Evolutionary conservation across 2,888 invertebrate genomes (phyloP), one percentile per base, ranked within the genome.

Genomic region (Acanthosoma haemorrhoidale): DNA sequence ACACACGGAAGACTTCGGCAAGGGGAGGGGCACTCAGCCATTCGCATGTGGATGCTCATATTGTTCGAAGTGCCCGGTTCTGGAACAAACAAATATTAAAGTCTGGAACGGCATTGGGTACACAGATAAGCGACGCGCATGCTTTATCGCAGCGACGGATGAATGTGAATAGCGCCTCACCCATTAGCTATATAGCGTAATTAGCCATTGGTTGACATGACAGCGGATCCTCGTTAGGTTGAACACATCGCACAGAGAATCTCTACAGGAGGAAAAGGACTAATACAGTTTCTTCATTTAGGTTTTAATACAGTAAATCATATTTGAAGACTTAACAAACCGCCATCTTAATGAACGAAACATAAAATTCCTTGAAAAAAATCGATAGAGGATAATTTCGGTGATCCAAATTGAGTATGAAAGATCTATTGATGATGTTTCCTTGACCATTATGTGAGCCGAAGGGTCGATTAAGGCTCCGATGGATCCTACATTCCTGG

Each of bases 151-250:
- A 5, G 11, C 4, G 51, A 51, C 13, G 6, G 51, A 11, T 25
- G 21, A 51, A 51, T 51, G 25, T 21, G 18, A 51, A 51, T 51
- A 25, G 51, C n/a, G 9, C n/a, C 51, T 51, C 51, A n/a, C n/a
- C n/a, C n/a, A n/a, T n/a, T n/a, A n/a, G n/a, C n/a, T n/a, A n/a
- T n/a, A n/a, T n/a, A n/a, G n/a, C n/a, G n/a, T n/a, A n/a, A n/a
- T n/a, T n/a, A n/a, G n/a, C n/a, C n/a, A n/a, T n/a, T n/a, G n/a
- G 51, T 51, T 51, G 51, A 51, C 25, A 51, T 51, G 25, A 51
- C 51, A 51, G n/a, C n/a, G n/a, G n/a, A n/a, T n/a, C n/a, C n/a
- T n/a, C n/a, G n/a, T n/a, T n/a, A n/a, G n/a, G n/a, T n/a, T n/a
- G n/a, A n/a, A n/a, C n/a, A n/a, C n/a, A n/a, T n/a, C n/a, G n/a